Evolutionary conservation across 35 echinoderm and acorn worm species (phyloP), one percentile per base, ranked within the genome.

Genomic region (Ophioderma brevispina): DNA sequence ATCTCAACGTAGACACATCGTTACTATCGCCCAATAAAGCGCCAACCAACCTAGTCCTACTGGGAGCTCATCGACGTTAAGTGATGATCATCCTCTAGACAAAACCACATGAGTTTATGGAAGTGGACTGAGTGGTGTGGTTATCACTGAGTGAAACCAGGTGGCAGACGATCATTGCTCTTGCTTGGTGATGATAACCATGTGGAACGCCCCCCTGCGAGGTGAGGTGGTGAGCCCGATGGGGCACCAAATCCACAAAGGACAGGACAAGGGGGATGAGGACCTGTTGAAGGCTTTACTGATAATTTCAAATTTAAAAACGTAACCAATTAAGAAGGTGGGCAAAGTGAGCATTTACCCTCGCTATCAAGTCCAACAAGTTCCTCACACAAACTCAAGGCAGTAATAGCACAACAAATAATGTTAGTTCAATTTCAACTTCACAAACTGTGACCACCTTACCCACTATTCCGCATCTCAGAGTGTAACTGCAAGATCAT

Each of bases 41-140:
- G 42, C 94, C 94, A 32, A 96, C 94, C n/a, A n/a, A 25, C 94
- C 94, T 1, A 96, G 94, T 78, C 94, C 94, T 33, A 96, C 94
- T 0, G 94, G 94, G 1, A 96, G 94, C 42, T 92, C 90, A 21
- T 96, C 94, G 13, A 96, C 94, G 33, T 87, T 96, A 41, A 96
- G 94, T 82, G 94, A 96, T 33, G 94, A 96, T 63, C 94, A 96
- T 6, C 94, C 94, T 0, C 38, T 96, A 59, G 94, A 96, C 84
- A 96, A 96, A 96, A 96, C 56, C 79, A 85, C 35, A 81, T 89
- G 28, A 96, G 93, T 70, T 79, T 96, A 14, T 49, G 94, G 94
- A 11, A 96, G 94, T 40, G 94, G 79, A 96, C 94, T 23, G 94
- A 96, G 94, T 76, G 94, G 94, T 31, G 94, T 96, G 33, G 94